A percentile compares a stretch with the other conserved stretches of the same genome.
Conservation (phyloP, 1,140 invertebrate species). For the Drosophila burlai region DNA sequence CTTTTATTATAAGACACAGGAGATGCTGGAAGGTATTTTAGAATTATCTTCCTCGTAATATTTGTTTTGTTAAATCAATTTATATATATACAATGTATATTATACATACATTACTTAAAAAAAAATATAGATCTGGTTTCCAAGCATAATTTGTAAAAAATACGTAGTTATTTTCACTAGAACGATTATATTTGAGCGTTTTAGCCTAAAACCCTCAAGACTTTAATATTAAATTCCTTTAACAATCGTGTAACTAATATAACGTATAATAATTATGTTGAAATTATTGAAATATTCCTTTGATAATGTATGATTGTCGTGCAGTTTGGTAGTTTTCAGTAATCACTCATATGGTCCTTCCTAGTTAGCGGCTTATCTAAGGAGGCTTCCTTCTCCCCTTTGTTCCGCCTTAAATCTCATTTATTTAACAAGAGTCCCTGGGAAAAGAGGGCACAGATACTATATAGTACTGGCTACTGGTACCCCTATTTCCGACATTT, state of each 20-base stretch:
- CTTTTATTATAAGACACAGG: neutral
- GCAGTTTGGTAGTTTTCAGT: neutral
- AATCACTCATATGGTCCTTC: conserved; percentile 21
- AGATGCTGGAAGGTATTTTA: neutral
- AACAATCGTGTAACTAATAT: rapidly evolving
- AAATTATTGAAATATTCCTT: no score
- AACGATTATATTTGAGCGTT: neutral
- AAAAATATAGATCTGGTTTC: no score
- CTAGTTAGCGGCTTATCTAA: conserved; percentile 42
- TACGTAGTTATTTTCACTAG: neutral
- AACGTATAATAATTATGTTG: no score
- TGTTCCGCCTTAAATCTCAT: conserved; percentile 61
- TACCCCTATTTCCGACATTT: conserved; percentile 34
- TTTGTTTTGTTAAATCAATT: no score
- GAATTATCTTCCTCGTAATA: neutral
- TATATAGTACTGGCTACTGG: conserved; percentile 26
- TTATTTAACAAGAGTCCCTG: conserved; percentile 51
- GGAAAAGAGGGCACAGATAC: conserved; percentile 10
- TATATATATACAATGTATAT: no score
- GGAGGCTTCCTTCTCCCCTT: conserved; percentile 34
- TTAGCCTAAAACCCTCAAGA: no score
- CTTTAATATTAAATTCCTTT: neutral
- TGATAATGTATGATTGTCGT: neutral
- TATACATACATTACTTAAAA: no score
- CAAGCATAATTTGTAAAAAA: neutral